A percentile compares a stretch with the other conserved stretches of the same genome.
phyloP scores from a whole-genome alignment of 1,140 invertebrate species.

The Bombus waltoni region DNA sequence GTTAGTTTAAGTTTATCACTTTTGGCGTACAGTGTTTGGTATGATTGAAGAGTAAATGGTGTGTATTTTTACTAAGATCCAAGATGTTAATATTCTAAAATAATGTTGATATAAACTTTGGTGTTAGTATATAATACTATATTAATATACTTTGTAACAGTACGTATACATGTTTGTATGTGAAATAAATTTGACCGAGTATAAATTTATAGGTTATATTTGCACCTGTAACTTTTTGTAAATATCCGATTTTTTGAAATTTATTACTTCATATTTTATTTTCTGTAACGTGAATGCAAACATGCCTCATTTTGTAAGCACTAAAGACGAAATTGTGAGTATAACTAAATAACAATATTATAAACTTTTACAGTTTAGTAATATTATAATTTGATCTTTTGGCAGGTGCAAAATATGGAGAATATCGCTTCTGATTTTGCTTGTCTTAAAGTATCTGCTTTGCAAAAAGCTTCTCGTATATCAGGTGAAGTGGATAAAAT shows the following conservation, averaged over 20 bases:
- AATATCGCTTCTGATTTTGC: slow-evolving; percentile 73
- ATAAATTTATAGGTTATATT: slow-evolving; percentile 37
- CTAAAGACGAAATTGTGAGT: slow-evolving; percentile 30
- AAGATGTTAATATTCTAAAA: background rate
- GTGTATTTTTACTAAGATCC: background rate
- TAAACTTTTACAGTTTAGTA: background rate
- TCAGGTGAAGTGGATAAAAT: slow-evolving; percentile 70
- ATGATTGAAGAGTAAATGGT: slow-evolving; percentile 10
- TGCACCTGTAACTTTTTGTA: slow-evolving; percentile 3
- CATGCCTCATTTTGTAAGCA: slow-evolving; percentile 29
- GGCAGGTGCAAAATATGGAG: slow-evolving; percentile 59
- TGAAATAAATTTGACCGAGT: background rate
- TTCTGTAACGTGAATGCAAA: background rate
- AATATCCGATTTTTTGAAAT: slow-evolving; percentile 6
- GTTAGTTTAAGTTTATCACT: background rate
- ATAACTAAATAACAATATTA: background rate
- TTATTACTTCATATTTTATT: slow-evolving; percentile 15
- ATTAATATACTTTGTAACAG: background rate
- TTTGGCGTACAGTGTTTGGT: background rate
- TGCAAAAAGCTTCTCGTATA: slow-evolving; percentile 76
- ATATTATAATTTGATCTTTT: background rate
- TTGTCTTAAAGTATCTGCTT: slow-evolving; percentile 78
- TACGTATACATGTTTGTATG: background rate
- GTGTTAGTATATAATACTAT: background rate
- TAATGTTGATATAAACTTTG: background rate